These are phyloP conservation scores for Nephotettix cincticeps DNA, from an alignment of 1,140 invertebrate genomes.

Conservation along the genomic window DNA sequence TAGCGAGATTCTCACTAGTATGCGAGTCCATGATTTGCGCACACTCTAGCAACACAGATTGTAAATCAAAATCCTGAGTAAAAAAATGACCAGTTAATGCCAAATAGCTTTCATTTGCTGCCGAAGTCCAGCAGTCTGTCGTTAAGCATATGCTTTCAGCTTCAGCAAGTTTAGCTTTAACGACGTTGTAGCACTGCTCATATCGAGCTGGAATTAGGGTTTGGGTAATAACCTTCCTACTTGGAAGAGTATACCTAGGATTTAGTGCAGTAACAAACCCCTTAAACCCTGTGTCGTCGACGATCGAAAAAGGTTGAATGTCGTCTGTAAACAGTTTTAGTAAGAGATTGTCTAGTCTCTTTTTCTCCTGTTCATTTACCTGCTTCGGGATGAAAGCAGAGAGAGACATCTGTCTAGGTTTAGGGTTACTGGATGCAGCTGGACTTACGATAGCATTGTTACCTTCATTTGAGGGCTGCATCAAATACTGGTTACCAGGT, in stretches of 20 bases:
- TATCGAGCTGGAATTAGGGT: slow-evolving; percentile 31
- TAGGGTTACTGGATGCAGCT: too few species aligned
- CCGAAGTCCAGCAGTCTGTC: slow-evolving; percentile 39
- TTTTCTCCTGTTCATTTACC: not conserved
- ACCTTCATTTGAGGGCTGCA: too few species aligned
- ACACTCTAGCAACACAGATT: slow-evolving; percentile 30
- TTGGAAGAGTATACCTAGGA: slow-evolving; percentile 23
- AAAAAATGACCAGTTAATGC: slow-evolving; percentile 38
- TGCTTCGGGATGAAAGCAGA: not conserved
- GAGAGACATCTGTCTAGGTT: not conserved
- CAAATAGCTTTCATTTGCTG: slow-evolving; percentile 33
- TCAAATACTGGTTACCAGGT: too few species aligned
- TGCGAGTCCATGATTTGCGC: not conserved
- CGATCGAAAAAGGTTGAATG: slow-evolving; percentile 20
- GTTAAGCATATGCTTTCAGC: slow-evolving; percentile 29
- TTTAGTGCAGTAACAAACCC: slow-evolving; percentile 29
- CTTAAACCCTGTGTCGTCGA: slow-evolving; percentile 35
- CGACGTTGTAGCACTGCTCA: slow-evolving; percentile 21
- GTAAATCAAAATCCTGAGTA: slow-evolving; percentile 29
- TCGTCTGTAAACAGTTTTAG: slow-evolving; percentile 3
- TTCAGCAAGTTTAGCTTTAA: slow-evolving; percentile 2
- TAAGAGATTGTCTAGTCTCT: not conserved
- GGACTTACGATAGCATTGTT: too few species aligned
- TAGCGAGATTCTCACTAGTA: slow-evolving; percentile 5
- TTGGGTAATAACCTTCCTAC: slow-evolving; percentile 31